phyloP scores from a whole-genome alignment of 2,113 vertebrate genomes.

The Rhinoptilus africanus region DNA sequence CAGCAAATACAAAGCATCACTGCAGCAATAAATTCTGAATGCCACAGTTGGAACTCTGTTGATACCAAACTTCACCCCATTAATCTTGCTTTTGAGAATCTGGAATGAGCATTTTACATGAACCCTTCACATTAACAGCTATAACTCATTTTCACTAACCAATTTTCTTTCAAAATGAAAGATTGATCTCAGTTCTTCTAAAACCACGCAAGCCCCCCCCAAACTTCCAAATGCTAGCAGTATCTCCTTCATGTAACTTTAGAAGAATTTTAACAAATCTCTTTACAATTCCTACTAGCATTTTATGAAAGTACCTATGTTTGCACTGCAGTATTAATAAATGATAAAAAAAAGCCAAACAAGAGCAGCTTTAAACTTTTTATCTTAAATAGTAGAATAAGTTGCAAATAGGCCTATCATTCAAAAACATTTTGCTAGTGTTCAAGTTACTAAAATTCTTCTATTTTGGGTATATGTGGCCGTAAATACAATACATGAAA shows the following conservation, averaged over 20 bases:
- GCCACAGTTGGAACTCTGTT: background rate
- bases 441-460: background rate
- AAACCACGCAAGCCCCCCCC: background rate
- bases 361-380: background rate
- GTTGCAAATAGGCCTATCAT: background rate
- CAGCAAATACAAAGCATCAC: background rate
- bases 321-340: background rate
- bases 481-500: background rate
- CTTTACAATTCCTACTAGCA: background rate
- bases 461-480: background rate
- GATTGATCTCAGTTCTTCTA: background rate
- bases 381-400: background rate
- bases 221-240: background rate
- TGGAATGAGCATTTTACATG: background rate
- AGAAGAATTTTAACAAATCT: background rate
- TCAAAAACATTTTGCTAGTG: background rate
- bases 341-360: background rate
- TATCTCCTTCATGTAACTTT: background rate
- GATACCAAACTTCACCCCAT: background rate
- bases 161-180: background rate
- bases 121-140: background rate
- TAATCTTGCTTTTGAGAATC: background rate
- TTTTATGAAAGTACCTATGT: background rate
- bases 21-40: background rate
- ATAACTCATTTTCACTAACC: background rate